Evolutionary conservation across 1,140 invertebrate genomes (phyloP).

Genomic region (Frieseomelitta varia): DNA sequence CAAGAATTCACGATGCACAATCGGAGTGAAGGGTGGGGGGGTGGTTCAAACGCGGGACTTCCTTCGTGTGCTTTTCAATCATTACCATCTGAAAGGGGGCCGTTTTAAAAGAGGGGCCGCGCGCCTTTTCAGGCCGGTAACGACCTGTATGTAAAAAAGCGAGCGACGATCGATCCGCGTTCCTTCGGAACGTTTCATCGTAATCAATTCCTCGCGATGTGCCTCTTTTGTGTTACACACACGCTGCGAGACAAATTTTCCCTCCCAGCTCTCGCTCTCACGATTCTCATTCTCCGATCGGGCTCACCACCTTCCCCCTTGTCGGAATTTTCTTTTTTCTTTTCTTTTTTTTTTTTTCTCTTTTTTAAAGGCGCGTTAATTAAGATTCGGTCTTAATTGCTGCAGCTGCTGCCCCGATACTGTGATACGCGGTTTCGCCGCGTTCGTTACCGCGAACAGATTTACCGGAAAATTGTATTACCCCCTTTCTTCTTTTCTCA

Average conservation of each 20-base stretch:
- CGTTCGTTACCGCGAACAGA: neutral
- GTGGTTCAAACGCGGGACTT: neutral
- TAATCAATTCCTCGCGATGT: conserved; percentile 22
- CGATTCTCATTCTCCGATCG: neutral
- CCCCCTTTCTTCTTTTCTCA: too few relatives aligned
- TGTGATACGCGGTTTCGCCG: neutral
- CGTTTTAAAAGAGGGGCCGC: neutral
- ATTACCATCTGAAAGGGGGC: conserved; percentile 5
- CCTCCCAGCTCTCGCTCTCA: neutral
- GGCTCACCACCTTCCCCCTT: neutral
- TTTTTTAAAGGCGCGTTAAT: conserved; percentile 15
- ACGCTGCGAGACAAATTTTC: conserved; percentile 9
- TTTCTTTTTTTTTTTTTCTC: too few relatives aligned
- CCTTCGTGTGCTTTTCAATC: neutral
- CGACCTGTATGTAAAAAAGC: neutral
- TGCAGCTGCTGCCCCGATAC: neutral
- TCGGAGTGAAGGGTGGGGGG: neutral
- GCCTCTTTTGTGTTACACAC: neutral
- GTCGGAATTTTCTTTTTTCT: neutral
- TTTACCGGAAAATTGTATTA: neutral
- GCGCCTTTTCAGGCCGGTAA: neutral
- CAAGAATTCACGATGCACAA: neutral
- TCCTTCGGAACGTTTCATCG: neutral
- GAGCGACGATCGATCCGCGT: neutral
- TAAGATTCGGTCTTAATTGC: conserved; percentile 21